These are phyloP conservation scores for Thaumetopoea pityocampa DNA, from an alignment of 1,140 invertebrate genomes.

Conservation along the genomic window DNA sequence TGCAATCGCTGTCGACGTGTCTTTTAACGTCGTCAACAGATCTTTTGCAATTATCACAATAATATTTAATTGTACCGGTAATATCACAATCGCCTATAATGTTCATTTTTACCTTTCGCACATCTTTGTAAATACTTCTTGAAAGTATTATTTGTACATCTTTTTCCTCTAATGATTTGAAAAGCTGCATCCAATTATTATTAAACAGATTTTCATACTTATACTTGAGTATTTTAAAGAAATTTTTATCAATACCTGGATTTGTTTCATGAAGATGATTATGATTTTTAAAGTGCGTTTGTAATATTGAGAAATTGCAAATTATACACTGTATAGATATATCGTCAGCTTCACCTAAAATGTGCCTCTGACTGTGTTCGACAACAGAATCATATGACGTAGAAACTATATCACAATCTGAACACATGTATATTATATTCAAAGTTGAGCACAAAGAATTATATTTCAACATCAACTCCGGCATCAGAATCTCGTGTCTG, in stretches of 20 bases:
- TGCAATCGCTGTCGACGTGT: background rate
- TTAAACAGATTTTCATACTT: constrained; percentile 11
- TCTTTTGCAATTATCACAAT: constrained; percentile 15
- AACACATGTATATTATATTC: constrained; percentile 24
- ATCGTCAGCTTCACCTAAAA: constrained; percentile 8
- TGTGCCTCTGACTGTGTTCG: constrained; percentile 23
- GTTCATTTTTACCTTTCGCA: constrained; percentile 10
- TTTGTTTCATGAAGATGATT: constrained; percentile 11
- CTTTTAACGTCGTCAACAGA: background rate
- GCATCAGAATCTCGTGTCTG: constrained; percentile 4
- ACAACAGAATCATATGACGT: constrained; percentile 22
- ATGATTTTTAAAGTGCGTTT: constrained; percentile 12
- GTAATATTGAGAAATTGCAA: constrained; percentile 18
- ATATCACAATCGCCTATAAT: constrained; percentile 1
- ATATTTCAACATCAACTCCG: constrained; percentile 21
- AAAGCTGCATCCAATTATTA: constrained; percentile 13
- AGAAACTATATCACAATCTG: constrained; percentile 10
- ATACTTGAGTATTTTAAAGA: constrained; percentile 17
- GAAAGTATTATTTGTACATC: constrained; percentile 12
- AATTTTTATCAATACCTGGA: background rate
- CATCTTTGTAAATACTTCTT: constrained; percentile 16
- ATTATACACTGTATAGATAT: constrained; percentile 10
- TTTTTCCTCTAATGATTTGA: constrained; percentile 4
- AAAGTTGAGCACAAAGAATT: constrained; percentile 9
- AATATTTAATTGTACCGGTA: constrained; percentile 10